Evolutionary conservation across 1,140 invertebrate species (phyloP).

Genomic region (Hydropsyche tenuis): DNA sequence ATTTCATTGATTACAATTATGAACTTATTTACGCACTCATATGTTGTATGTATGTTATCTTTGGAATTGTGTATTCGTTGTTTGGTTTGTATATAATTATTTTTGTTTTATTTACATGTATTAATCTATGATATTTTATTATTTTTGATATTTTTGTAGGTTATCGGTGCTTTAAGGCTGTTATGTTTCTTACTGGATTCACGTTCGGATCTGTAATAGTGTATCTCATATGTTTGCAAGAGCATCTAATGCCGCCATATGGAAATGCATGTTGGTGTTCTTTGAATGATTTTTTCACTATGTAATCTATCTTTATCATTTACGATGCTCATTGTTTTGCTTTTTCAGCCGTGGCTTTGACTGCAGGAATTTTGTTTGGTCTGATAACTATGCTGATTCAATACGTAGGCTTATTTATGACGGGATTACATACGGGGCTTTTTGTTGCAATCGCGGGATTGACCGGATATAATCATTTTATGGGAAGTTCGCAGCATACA

Average conservation of each 20-base stretch:
- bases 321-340: not conserved
- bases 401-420: conserved; percentile 83
- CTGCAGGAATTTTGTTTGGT: conserved; percentile 78
- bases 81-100: conserved; percentile 66
- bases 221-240: conserved; percentile 80
- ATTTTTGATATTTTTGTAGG: conserved; percentile 65
- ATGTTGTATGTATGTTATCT: conserved; percentile 63
- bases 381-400: conserved; percentile 83
- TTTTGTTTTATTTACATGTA: too few species aligned
- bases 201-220: conserved; percentile 82
- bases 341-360: conserved; percentile 69
- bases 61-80: conserved; percentile 67
- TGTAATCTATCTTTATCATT: too few species aligned
- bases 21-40: conserved; percentile 57
- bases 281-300: not conserved
- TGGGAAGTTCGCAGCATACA: conserved; percentile 59
- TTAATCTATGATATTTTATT: too few species aligned
- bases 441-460: conserved; percentile 69
- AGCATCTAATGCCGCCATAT: conserved; percentile 74
- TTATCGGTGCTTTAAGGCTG: conserved; percentile 87
- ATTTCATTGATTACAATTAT: conserved; percentile 58
- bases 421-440: conserved; percentile 80
- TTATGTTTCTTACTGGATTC: conserved; percentile 89
- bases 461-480: conserved; percentile 64
- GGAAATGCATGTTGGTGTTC: conserved; percentile 70